Evolutionary conservation across 2,888 invertebrate genomes (phyloP), one percentile per base, ranked within the genome.

Genomic region (Hipparchia sbordonii): DNA sequence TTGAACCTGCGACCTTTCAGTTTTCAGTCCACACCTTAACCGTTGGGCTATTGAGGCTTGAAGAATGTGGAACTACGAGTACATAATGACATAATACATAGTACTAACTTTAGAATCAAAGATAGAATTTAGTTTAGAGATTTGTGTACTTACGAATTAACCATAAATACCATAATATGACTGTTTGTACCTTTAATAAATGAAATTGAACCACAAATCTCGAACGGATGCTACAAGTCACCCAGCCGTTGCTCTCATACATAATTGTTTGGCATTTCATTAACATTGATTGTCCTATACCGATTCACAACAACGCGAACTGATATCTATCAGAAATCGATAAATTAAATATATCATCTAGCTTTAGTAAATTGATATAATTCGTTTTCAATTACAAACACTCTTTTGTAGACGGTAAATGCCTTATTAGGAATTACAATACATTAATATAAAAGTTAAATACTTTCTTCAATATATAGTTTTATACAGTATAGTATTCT

Each of bases 391-490:
- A 88, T 87, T 85, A 23, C 88, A 89, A 91, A 92, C 90, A 92
- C 91, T 92, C 87, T 84, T 86, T 88, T 85, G 87, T 89, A 90
- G 88, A 92, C 91, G 90, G 90, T 93, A 93, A 93, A 93, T 93
- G 93, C 93, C 92, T 87, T 92, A 86, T 87, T 93, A 93, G 93
- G 93, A 93, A 92, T 93, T 88, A 51, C 87, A 83, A 89, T 88
- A 90, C 88, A 86, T 80, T 78, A 33, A 81, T 78, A 88, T 87
- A 89, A 85, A 87, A 82, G 84, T 85, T 85, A 84, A 84, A 87
- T 85, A 85, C 81, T 84, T 81, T 72, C 61, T 80, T 79, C 77
- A 76, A 79, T 77, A 80, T 79, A 80, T 82, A 82, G 77, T 80
- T 82, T 77, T 78, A 79, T 77, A 80, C 74, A 82, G 82, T 82